These are phyloP conservation scores for Ciconia maguari DNA, from an alignment of 2,113 vertebrate genomes.

Conservation along the genomic window DNA sequence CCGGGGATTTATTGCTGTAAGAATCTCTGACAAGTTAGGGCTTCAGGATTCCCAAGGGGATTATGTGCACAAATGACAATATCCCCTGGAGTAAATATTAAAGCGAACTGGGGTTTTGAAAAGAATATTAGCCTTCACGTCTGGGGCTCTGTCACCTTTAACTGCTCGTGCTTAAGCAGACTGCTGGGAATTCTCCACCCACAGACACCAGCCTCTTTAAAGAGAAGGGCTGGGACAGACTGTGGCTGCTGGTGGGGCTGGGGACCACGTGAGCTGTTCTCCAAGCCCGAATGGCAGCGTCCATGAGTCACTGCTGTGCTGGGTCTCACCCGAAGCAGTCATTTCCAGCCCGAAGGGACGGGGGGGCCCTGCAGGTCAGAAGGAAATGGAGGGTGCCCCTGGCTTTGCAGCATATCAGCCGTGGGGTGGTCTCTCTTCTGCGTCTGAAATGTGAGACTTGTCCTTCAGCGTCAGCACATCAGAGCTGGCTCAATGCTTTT, in stretches of 20 bases:
- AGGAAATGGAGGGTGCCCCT: neutral
- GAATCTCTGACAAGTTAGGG: neutral
- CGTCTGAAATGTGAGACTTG: neutral
- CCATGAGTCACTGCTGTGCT: no score
- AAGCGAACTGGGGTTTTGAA: neutral
- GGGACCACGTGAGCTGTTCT: neutral
- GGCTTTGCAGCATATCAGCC: neutral
- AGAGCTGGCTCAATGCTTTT: accelerated
- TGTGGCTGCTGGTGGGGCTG: neutral
- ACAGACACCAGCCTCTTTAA: neutral
- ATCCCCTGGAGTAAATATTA: neutral
- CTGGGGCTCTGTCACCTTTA: neutral
- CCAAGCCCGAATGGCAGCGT: neutral
- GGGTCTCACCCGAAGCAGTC: neutral
- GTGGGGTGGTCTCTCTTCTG: neutral
- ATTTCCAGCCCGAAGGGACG: neutral
- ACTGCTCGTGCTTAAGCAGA: neutral
- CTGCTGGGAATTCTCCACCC: neutral
- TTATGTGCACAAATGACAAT: neutral
- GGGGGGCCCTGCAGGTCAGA: neutral
- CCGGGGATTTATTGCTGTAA: neutral
- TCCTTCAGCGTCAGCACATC: neutral
- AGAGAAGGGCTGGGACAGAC: neutral
- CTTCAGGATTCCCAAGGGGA: neutral
- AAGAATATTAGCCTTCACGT: neutral